A percentile compares a stretch with the other conserved stretches of the same genome.
phyloP scores from a whole-genome alignment of 2,113 vertebrate species.

The Talpa occidentalis region DNA sequence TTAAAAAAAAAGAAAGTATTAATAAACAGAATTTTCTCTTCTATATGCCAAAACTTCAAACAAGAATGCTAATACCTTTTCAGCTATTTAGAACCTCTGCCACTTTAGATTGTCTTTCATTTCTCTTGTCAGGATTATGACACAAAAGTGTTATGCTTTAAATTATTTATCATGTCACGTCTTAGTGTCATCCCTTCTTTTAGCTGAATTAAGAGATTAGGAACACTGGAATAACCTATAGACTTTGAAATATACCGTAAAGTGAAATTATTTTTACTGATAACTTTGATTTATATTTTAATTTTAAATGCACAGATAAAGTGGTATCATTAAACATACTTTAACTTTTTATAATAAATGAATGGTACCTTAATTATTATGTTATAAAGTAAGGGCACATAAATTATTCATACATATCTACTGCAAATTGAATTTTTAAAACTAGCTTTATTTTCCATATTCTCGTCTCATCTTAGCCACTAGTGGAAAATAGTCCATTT shows the following conservation, averaged over 20 bases:
- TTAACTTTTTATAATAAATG: slow-evolving; percentile 79
- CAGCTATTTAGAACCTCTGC: slow-evolving; percentile 77
- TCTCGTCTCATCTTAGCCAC: slow-evolving; percentile 65
- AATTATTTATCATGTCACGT: slow-evolving; percentile 79
- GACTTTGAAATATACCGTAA: slow-evolving; percentile 76
- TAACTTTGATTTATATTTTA: slow-evolving; percentile 79
- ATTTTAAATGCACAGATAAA: slow-evolving; percentile 79
- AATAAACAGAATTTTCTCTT: slow-evolving; percentile 55
- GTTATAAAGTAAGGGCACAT: slow-evolving; percentile 56
- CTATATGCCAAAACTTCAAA: slow-evolving; percentile 39
- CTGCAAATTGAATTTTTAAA: slow-evolving; percentile 66
- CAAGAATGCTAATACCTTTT: slow-evolving; percentile 66
- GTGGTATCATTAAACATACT: slow-evolving; percentile 70
- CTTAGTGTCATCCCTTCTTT: slow-evolving; percentile 73
- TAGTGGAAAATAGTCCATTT: slow-evolving; percentile 75
- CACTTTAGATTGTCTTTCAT: slow-evolving; percentile 72
- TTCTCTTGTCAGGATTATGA: slow-evolving; percentile 73
- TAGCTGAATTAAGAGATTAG: slow-evolving; percentile 82
- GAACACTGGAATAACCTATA: slow-evolving; percentile 61
- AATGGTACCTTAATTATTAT: slow-evolving; percentile 70
- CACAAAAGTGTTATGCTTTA: slow-evolving; percentile 71
- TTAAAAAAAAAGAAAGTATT: no score
- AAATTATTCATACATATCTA: slow-evolving; percentile 75
- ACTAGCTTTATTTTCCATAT: slow-evolving; percentile 71
- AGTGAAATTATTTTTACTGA: slow-evolving; percentile 79